A percentile compares a stretch with the other conserved stretches of the same genome.
phyloP scores from a whole-genome alignment of 92 coral and sea anemone genomes.

The Metridium senile region DNA sequence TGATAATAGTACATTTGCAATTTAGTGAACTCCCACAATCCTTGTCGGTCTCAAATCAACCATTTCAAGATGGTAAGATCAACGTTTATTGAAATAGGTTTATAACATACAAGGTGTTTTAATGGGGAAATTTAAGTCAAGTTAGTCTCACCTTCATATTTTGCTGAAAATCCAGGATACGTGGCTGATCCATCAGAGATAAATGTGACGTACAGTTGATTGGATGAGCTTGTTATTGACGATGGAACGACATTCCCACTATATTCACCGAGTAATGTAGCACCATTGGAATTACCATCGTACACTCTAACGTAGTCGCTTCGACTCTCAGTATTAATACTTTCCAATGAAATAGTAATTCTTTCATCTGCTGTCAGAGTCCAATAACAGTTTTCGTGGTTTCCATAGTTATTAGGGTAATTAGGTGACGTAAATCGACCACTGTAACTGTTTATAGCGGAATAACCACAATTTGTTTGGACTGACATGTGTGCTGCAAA shows the following conservation, averaged over 20 bases:
- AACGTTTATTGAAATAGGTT: no score
- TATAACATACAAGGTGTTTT: no score
- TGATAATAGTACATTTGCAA: no score
- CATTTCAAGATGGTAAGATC: no score
- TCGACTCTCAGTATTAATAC: background rate
- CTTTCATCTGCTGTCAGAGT: background rate
- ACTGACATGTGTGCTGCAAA: background rate
- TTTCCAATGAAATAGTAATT: background rate
- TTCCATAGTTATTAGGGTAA: constrained; percentile 8
- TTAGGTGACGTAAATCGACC: constrained; percentile 14
- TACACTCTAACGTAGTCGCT: constrained; percentile 4
- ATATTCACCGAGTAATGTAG: background rate
- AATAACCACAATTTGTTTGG: background rate
- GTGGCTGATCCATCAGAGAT: constrained; percentile 12
- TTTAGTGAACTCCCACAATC: no score
- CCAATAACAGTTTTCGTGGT: background rate
- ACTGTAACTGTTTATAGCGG: background rate
- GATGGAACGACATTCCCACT: background rate
- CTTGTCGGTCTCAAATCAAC: no score
- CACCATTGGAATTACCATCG: constrained; percentile 8
- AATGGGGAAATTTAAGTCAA: no score
- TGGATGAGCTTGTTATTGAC: background rate
- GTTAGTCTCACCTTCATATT: constrained; percentile 8
- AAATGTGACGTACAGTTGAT: constrained; percentile 5
- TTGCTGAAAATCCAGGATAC: constrained; percentile 6